phyloP scores from a whole-genome alignment of 1,140 invertebrate genomes.

The Pissodes strobi region DNA sequence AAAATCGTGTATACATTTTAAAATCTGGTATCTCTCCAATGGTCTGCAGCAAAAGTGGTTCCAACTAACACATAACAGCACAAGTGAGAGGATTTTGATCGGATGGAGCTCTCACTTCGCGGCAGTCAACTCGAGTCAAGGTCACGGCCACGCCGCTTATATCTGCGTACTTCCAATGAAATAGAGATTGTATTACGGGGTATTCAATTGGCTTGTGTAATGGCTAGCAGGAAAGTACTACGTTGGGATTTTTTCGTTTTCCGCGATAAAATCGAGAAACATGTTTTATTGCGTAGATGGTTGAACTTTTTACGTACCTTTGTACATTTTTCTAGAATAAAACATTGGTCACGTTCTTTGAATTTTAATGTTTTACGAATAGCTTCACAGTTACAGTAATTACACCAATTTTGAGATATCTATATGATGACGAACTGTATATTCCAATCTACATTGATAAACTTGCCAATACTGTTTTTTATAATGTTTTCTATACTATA shows the following conservation, averaged over 20 bases:
- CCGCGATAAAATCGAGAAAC: not conserved
- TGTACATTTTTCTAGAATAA: too few relatives aligned
- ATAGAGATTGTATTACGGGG: slow-evolving; percentile 1
- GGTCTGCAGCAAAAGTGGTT: slow-evolving; percentile 24
- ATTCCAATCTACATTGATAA: too few relatives aligned
- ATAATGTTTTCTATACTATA: too few relatives aligned
- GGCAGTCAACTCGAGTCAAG: slow-evolving; percentile 18
- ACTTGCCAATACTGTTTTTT: too few relatives aligned
- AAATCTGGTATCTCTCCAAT: slow-evolving; percentile 19
- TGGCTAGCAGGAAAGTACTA: not conserved
- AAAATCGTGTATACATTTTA: too few relatives aligned
- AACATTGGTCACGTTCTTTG: too few relatives aligned
- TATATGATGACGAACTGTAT: too few relatives aligned
- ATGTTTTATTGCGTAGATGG: too few relatives aligned
- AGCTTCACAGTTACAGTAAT: too few relatives aligned
- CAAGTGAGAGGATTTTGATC: slow-evolving; percentile 33
- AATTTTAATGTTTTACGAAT: too few relatives aligned
- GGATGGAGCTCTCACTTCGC: slow-evolving; percentile 21
- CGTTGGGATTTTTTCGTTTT: not conserved
- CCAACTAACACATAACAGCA: slow-evolving; percentile 20
- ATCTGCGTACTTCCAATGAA: slow-evolving; percentile 7
- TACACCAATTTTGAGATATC: too few relatives aligned
- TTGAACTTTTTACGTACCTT: too few relatives aligned
- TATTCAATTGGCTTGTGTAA: not conserved
- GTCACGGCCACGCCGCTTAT: slow-evolving; percentile 18